Evolutionary conservation across 2,888 invertebrate species (phyloP), one percentile per base, ranked within the genome.

Genomic region (Hirudinaria manillensis): DNA sequence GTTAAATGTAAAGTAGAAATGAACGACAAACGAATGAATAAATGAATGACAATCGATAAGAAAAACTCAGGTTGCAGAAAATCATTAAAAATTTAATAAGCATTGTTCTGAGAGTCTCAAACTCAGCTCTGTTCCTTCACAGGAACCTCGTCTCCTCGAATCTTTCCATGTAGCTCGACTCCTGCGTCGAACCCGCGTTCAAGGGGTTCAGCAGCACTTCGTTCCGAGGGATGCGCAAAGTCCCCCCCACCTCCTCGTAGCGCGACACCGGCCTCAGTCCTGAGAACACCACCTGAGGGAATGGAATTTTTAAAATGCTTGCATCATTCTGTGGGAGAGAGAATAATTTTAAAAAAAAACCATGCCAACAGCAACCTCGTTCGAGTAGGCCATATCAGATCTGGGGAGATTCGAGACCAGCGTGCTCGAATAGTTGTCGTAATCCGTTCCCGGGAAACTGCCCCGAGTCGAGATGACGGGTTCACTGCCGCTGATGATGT

Each of bases 101-200:
- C 45, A 6, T 10, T 45, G 45, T 45, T 3, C 16, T 45, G 13
- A 16, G 6, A 45, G 3, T 16, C 1, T 45, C 16, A 45, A 45
- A 10, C 45, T 45, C 45, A 45, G 3, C 16, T 45, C 16, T 45
- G 45, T 10, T 16, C 10, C 16, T 45, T 73, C 45, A 73, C n/a
- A 73, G 36, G 32, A 56, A 73, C 29, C 65, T 73, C 34, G 73
- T 73, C 29, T 73, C 73, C 55, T 65, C 73, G 36, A 65, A 65
- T 36, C 36, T 27, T n/a, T 73, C 65, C 36, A 73, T 34, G 6
- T 36, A 56, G 6, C 34, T 73, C n/a, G 55, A 68, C 34, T 68
- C 68, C 68, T 34, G 68, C 16, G 7, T 1, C 7, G n/a, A 36
- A 7, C 32, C 68, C 34, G 32, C 68, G 27, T 34, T 68, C 68